Evolutionary conservation across 1,140 invertebrate genomes (phyloP).

Genomic region (Lineus longissimus): DNA sequence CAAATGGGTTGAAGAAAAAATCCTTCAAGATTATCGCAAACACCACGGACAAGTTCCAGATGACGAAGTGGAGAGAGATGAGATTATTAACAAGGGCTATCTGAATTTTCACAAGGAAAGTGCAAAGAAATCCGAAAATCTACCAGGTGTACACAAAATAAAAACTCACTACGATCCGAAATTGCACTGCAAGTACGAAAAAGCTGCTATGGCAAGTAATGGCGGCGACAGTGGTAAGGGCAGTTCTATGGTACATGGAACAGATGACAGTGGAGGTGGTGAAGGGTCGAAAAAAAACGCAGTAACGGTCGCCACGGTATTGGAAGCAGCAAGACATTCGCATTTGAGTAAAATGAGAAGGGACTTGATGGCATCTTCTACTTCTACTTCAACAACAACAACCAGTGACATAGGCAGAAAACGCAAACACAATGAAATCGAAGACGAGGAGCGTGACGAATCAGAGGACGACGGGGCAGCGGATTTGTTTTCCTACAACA

Average conservation of each 20-base stretch:
- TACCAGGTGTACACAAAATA: constrained; percentile 7
- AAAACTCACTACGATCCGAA: constrained; percentile 5
- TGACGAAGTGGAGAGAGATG: constrained; percentile 5
- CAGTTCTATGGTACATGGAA: neutral
- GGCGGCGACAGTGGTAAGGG: neutral
- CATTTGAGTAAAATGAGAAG: constrained; percentile 4
- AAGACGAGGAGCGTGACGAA: neutral
- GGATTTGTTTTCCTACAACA: constrained; percentile 6
- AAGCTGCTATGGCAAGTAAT: neutral
- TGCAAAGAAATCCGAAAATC: constrained; percentile 5
- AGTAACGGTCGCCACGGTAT: constrained; percentile 4
- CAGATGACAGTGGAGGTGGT: neutral
- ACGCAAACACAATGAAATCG: neutral
- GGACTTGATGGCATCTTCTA: neutral
- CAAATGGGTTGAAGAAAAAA: constrained; percentile 2
- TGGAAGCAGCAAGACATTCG: constrained; percentile 4
- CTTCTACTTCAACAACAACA: neutral
- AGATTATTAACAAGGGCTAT: constrained; percentile 3
- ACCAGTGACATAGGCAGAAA: neutral
- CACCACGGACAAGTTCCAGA: neutral
- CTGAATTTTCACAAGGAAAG: constrained; percentile 2
- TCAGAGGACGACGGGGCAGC: neutral
- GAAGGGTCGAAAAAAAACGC: neutral
- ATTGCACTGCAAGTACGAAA: constrained; percentile 6
- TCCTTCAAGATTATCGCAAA: neutral